phyloP scores from a whole-genome alignment of 1,140 invertebrate genomes.

The Drosophila carrolli region DNA sequence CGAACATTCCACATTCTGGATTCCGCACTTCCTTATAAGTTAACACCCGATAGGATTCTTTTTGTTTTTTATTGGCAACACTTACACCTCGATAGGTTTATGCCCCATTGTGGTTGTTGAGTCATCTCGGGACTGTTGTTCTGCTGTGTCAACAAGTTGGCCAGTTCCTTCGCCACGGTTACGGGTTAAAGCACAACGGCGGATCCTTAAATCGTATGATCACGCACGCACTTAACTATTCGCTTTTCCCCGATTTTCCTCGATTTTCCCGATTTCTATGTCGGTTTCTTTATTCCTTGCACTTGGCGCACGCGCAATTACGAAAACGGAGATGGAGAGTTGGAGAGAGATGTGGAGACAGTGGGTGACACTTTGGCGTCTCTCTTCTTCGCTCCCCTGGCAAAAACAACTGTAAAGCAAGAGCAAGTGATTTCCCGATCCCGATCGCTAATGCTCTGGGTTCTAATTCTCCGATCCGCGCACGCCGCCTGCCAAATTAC shows the following conservation, averaged over 20 bases:
- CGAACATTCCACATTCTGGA: constrained; percentile 28
- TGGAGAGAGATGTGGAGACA: neutral
- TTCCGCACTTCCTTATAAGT: constrained; percentile 28
- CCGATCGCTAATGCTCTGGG: constrained; percentile 38
- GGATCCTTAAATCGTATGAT: constrained; percentile 23
- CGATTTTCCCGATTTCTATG: constrained; percentile 1
- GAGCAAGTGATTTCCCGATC: constrained; percentile 34
- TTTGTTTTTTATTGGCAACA: constrained; percentile 19
- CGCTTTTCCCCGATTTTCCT: neutral
- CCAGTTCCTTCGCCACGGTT: constrained; percentile 72
- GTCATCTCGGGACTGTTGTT: constrained; percentile 66
- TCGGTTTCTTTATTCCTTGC: constrained; percentile 17
- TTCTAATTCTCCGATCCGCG: constrained; percentile 49
- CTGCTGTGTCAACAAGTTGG: constrained; percentile 64
- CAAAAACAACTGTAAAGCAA: constrained; percentile 20
- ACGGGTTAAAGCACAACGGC: constrained; percentile 26
- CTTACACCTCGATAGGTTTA: constrained; percentile 81
- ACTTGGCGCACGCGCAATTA: constrained; percentile 35
- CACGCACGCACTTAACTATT: constrained; percentile 8
- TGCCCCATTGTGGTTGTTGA: constrained; percentile 83
- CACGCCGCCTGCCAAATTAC: constrained; percentile 80
- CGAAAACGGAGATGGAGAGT: constrained; percentile 5
- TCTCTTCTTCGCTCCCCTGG: neutral
- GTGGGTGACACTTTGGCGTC: neutral
- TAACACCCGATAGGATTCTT: constrained; percentile 3